phyloP scores from a whole-genome alignment of 64 coral and sea anemone species.

The Pachyseris speciosa region DNA sequence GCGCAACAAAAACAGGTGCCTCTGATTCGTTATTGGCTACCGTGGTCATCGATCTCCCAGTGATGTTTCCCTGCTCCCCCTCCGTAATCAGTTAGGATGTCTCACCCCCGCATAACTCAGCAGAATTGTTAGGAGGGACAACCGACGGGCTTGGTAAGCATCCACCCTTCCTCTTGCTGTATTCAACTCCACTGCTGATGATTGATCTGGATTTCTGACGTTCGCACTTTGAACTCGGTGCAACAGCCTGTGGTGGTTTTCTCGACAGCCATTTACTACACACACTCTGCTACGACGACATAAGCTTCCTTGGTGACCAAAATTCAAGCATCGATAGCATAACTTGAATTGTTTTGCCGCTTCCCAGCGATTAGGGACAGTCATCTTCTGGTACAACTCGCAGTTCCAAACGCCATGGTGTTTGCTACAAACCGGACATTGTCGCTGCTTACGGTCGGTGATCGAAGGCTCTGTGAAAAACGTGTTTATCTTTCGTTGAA shows the following conservation, averaged over 20 bases:
- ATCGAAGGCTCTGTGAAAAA: too few species aligned
- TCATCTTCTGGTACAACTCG: too few species aligned
- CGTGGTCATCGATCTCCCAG: too few species aligned
- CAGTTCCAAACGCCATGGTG: too few species aligned
- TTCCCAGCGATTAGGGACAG: too few species aligned
- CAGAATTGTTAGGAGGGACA: background rate
- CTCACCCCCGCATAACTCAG: background rate
- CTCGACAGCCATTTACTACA: background rate
- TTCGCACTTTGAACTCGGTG: background rate
- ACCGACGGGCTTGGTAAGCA: background rate
- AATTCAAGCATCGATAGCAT: too few species aligned
- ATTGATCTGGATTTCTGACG: background rate
- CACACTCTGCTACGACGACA: background rate
- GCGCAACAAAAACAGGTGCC: slow-evolving; percentile 3
- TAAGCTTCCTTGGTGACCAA: too few species aligned
- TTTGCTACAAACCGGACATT: too few species aligned
- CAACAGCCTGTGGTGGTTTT: background rate
- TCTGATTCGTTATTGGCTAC: background rate
- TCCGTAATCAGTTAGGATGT: background rate
- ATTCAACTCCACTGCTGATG: background rate
- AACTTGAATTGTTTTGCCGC: too few species aligned
- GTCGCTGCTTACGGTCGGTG: too few species aligned
- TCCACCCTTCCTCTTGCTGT: background rate
- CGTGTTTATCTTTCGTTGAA: too few species aligned
- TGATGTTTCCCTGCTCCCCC: background rate